These are phyloP conservation scores for Dipodomys merriami DNA, from an alignment of 2,113 vertebrate species.

Conservation along the genomic window DNA sequence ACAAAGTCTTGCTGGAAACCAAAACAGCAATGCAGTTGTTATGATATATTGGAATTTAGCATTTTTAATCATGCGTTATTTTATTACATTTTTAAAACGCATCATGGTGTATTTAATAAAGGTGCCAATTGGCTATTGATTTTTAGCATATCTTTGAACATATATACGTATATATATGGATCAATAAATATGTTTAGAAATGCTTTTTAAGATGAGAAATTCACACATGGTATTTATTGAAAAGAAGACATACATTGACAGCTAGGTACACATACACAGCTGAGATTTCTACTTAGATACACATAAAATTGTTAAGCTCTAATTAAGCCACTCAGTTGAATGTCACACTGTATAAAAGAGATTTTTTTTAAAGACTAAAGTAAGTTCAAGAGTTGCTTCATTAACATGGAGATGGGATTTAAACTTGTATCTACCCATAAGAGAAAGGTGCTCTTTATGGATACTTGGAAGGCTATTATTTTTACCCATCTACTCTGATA, in stretches of 20 bases:
- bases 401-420: constrained; percentile 56
- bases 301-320: constrained; percentile 62
- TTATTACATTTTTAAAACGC: neutral
- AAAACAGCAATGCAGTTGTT: neutral
- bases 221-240: constrained; percentile 39
- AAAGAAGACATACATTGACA: constrained; percentile 10
- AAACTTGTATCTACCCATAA: constrained; percentile 55
- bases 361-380: constrained; percentile 61
- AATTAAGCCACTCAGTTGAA: neutral
- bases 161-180: neutral
- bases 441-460: constrained; percentile 71
- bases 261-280: neutral
- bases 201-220: constrained; percentile 40
- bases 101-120: constrained; percentile 27
- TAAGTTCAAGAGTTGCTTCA: constrained; percentile 48
- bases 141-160: neutral
- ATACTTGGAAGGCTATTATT: constrained; percentile 65
- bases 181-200: neutral
- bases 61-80: neutral
- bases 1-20: neutral
- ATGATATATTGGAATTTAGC: constrained; percentile 16
- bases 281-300: constrained; percentile 73
- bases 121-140: neutral
- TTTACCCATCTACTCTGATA: constrained; percentile 70
- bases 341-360: constrained; percentile 52